Conservation (phyloP, 2,888 invertebrate species). For the Agriotes lineatus region DNA sequence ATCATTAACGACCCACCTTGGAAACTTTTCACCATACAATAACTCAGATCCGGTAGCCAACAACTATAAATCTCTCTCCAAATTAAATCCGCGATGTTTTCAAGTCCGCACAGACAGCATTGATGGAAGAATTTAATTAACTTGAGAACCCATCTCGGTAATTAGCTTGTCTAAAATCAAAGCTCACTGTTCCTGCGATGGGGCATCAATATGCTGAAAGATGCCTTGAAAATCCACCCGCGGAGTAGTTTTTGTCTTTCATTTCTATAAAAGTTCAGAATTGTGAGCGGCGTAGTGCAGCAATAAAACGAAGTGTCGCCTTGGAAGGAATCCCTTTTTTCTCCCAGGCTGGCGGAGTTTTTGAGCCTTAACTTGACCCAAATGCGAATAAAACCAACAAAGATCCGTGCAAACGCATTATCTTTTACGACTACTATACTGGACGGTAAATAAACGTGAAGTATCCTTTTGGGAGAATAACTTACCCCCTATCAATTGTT, state of each 20-base stretch:
- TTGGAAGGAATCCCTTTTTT: slow-evolving; percentile 22
- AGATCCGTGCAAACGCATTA: slow-evolving; percentile 40
- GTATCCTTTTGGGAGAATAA: slow-evolving; percentile 40
- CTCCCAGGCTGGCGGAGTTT: slow-evolving; percentile 18
- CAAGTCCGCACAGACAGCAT: too few species aligned
- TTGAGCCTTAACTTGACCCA: slow-evolving; percentile 32
- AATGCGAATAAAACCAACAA: slow-evolving; percentile 39
- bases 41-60: too few species aligned
- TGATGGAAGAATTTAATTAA: too few species aligned
- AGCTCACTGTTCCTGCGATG: background rate
- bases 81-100: too few species aligned
- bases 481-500: slow-evolving; percentile 42
- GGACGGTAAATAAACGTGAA: slow-evolving; percentile 37
- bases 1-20: too few species aligned
- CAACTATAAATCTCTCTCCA: too few species aligned
- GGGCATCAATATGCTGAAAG: background rate
- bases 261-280: slow-evolving; percentile 22
- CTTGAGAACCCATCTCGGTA: too few species aligned
- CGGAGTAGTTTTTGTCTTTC: slow-evolving; percentile 1
- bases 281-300: slow-evolving; percentile 7
- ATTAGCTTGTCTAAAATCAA: too few species aligned
- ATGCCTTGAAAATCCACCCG: background rate
- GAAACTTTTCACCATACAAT: background rate
- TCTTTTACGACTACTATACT: slow-evolving; percentile 41
- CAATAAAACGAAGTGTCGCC: slow-evolving; percentile 20